A percentile compares a stretch with the other conserved stretches of the same genome.
These are phyloP conservation scores for Gordius sp. DNA, from an alignment of 2,888 invertebrate genomes.

Conservation along the genomic window DNA sequence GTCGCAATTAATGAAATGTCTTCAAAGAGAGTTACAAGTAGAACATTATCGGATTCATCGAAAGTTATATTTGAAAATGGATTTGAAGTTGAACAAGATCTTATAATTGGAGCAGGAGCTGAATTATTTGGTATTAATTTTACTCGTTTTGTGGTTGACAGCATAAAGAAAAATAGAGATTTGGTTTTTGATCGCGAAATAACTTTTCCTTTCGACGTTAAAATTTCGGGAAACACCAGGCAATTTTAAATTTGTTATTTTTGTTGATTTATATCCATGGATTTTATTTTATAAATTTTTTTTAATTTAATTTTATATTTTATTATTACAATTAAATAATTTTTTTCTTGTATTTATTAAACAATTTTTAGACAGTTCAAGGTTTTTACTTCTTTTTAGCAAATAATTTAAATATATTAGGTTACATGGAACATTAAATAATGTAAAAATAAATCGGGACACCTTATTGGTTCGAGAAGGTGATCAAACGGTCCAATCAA, in stretches of 20 bases:
- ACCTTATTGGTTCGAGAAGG: not conserved
- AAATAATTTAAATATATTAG: not conserved
- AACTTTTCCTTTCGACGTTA: not conserved
- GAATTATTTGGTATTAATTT: not conserved
- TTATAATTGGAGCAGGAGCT: not conserved
- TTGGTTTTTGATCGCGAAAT: not conserved
- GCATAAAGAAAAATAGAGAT: not conserved
- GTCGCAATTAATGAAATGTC: no score
- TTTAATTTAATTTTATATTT: no score
- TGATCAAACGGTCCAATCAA: not conserved
- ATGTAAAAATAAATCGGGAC: not conserved
- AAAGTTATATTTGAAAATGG: no score
- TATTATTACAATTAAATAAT: no score
- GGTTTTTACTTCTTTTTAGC: not conserved
- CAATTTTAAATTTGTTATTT: not conserved
- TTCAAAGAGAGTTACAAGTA: no score
- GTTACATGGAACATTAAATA: not conserved
- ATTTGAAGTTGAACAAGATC: not conserved
- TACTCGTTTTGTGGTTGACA: not conserved
- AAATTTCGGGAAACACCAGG: not conserved
- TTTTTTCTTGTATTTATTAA: no score
- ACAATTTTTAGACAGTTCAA: no score
- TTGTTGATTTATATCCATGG: constrained; percentile 1
- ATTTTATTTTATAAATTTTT: no score
- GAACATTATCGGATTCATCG: no score